Conservation (phyloP, 2,797 vertebrate genomes). For the Poeciliopsis presidionis region DNA sequence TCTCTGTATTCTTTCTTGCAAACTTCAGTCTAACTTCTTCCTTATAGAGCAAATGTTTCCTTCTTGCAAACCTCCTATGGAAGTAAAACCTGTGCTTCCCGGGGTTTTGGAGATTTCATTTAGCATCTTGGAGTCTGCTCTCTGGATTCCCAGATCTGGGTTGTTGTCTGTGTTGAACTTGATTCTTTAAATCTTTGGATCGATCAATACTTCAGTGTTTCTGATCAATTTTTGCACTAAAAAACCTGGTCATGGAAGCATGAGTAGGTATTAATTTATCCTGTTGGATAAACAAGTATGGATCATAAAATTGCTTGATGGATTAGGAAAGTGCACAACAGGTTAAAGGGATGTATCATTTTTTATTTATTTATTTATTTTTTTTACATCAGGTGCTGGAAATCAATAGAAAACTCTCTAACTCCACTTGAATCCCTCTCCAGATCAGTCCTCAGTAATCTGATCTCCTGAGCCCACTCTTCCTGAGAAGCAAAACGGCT, state of each 20-base stretch:
- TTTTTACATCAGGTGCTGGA: background rate
- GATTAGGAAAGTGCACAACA: background rate
- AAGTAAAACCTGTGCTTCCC: background rate
- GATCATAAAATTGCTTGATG: background rate
- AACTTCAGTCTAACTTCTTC: background rate
- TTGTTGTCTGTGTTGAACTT: background rate
- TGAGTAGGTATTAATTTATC: background rate
- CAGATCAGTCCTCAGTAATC: constrained; percentile 29
- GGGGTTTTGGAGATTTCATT: background rate
- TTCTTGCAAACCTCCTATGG: background rate
- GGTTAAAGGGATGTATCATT: background rate
- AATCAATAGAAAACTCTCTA: background rate
- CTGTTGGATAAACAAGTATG: background rate
- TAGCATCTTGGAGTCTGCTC: background rate
- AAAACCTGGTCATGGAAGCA: background rate
- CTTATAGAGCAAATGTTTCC: background rate
- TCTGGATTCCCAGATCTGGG: background rate
- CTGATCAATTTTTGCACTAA: background rate
- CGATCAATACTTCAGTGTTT: too few relatives aligned
- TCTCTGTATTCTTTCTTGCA: background rate
- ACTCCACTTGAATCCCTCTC: constrained; percentile 23
- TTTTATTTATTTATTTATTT: background rate
- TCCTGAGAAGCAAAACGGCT: constrained; percentile 11
- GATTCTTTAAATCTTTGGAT: background rate
- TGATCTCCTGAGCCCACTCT: constrained; percentile 45